A percentile compares a stretch with the other conserved stretches of the same genome.
These are phyloP conservation scores for Drosophila diplacantha DNA, from an alignment of 2,888 invertebrate genomes.

Conservation along the genomic window DNA sequence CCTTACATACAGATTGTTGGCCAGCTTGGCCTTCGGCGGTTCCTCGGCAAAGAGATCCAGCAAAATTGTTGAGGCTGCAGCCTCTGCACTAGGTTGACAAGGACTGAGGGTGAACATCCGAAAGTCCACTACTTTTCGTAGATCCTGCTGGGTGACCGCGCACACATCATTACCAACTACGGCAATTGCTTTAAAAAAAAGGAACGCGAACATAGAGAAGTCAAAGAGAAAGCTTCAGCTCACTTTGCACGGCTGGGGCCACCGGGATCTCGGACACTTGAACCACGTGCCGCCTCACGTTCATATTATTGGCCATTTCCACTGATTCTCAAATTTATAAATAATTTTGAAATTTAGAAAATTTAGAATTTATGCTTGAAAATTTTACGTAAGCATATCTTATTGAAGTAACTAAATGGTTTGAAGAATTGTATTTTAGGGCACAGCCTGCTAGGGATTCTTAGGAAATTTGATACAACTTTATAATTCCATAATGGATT, in stretches of 20 bases:
- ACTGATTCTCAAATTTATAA: not conserved
- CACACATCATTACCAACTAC: slow-evolving; percentile 66
- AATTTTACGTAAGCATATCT: not conserved
- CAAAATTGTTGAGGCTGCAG: not conserved
- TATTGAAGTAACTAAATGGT: not conserved
- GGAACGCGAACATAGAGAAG: no score
- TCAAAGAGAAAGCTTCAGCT: not conserved
- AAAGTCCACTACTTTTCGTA: slow-evolving; percentile 69
- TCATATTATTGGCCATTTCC: slow-evolving; percentile 28
- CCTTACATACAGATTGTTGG: slow-evolving; percentile 12
- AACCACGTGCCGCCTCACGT: slow-evolving; percentile 39
- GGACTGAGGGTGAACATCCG: slow-evolving; percentile 61
- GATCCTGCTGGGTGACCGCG: slow-evolving; percentile 73
- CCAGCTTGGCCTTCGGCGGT: slow-evolving; percentile 4
- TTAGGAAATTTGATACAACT: not conserved
- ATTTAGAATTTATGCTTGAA: not conserved
- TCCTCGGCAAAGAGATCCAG: slow-evolving; percentile 3
- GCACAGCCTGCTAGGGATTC: not conserved
- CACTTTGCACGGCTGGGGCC: slow-evolving; percentile 66
- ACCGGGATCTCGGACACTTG: slow-evolving; percentile 67
- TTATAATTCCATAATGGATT: no score
- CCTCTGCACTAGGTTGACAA: slow-evolving; percentile 25
- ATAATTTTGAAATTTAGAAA: slow-evolving; percentile 20
- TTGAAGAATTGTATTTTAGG: not conserved
- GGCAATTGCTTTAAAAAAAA: slow-evolving; percentile 59